phyloP scores from a whole-genome alignment of 2,888 invertebrate species.

The Torymus auratus region DNA sequence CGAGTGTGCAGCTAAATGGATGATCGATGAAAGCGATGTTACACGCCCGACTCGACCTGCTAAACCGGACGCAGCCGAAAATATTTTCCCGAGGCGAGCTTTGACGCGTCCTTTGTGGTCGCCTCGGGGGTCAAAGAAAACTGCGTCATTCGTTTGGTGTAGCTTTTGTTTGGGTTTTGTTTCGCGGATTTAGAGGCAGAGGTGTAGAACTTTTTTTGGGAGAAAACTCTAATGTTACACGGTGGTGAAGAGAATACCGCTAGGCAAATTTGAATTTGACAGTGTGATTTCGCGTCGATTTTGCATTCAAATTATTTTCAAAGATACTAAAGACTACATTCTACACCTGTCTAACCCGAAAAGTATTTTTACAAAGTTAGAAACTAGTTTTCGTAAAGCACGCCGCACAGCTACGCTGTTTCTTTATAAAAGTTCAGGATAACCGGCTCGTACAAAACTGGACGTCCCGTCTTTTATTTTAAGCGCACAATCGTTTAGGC shows the following conservation, averaged over 20 bases:
- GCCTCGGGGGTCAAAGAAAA: not conserved
- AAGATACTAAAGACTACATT: too few species aligned
- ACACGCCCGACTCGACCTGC: slow-evolving; percentile 61
- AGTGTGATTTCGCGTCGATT: too few species aligned
- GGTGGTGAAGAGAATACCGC: too few species aligned
- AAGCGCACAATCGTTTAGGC: too few species aligned
- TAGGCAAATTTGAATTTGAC: too few species aligned
- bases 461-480: not conserved
- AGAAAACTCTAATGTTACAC: too few species aligned
- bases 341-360: not conserved
- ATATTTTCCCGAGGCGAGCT: slow-evolving; percentile 8
- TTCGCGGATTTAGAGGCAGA: too few species aligned
- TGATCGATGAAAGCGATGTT: slow-evolving; percentile 65
- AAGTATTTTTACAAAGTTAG: slow-evolving; percentile 1
- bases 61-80: slow-evolving; percentile 67
- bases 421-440: not conserved
- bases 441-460: slow-evolving; percentile 17
- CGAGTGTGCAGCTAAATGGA: slow-evolving; percentile 21
- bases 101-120: not conserved
- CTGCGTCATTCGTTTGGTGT: not conserved
- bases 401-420: not conserved
- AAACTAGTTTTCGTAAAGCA: not conserved
- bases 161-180: too few species aligned
- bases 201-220: too few species aligned
- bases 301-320: too few species aligned